Evolutionary conservation across 2,888 invertebrate genomes (phyloP).

Genomic region (Invenusta paracnida): DNA sequence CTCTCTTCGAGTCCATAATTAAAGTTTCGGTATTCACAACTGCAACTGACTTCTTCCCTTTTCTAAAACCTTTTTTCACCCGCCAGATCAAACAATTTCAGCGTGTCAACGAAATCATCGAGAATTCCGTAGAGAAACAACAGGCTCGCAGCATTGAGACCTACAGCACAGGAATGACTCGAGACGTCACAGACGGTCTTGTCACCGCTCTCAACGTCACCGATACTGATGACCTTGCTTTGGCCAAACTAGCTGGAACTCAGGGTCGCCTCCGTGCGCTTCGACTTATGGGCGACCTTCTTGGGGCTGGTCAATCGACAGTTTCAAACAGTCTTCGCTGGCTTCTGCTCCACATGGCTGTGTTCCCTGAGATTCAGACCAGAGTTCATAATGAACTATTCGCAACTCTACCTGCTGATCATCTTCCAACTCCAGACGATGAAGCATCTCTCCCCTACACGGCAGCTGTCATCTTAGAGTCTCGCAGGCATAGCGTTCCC

Average conservation of each 20-base stretch:
- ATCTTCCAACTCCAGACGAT: background rate
- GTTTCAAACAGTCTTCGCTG: background rate
- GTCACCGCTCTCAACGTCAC: background rate
- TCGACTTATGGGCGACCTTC: background rate
- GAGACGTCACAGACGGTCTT: background rate
- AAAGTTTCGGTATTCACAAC: background rate
- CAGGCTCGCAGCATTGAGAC: background rate
- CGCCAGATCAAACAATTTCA: background rate
- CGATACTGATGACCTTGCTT: background rate
- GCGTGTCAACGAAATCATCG: background rate
- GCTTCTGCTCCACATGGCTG: constrained; percentile 13
- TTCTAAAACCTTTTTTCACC: background rate
- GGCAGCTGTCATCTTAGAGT: background rate
- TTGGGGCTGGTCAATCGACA: background rate
- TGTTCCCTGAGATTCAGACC: background rate
- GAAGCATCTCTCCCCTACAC: background rate
- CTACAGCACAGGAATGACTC: background rate
- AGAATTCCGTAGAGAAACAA: background rate
- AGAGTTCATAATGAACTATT: background rate
- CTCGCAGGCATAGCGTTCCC: background rate
- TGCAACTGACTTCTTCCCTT: background rate
- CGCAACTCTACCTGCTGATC: background rate
- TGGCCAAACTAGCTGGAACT: background rate
- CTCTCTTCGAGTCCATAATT: background rate
- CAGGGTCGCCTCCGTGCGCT: background rate